These are phyloP conservation scores for Telmatochromis brachygnathus DNA, from an alignment of 2,113 vertebrate species.

Conservation along the genomic window DNA sequence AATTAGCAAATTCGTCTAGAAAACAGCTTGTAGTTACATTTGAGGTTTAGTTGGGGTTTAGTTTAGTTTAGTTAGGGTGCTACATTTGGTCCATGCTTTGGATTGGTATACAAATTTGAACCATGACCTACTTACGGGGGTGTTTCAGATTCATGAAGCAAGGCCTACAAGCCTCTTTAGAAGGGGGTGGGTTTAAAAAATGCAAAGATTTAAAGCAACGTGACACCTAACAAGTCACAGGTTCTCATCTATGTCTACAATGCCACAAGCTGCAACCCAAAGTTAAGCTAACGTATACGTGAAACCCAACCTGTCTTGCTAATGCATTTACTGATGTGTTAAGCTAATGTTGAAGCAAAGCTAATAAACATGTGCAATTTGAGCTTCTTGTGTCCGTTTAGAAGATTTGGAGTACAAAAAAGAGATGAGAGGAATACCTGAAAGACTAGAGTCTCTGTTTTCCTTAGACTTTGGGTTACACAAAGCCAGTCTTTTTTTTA, in stretches of 20 bases:
- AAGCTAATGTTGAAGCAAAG: neutral
- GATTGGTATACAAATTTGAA: neutral
- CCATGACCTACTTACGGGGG: neutral
- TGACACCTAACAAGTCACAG: conserved; percentile 34
- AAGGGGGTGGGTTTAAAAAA: conserved; percentile 2
- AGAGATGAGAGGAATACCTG: neutral
- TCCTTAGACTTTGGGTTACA: neutral
- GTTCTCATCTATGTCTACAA: conserved; percentile 17
- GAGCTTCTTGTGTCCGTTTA: neutral
- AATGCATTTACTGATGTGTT: neutral
- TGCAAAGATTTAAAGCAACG: conserved; percentile 33
- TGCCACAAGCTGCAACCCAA: neutral
- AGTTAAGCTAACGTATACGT: neutral
- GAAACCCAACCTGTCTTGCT: conserved; percentile 22
- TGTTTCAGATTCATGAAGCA: neutral
- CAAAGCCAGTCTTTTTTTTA: neutral
- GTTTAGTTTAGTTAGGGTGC: neutral
- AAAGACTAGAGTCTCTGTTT: neutral
- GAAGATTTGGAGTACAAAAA: neutral
- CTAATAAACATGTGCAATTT: neutral
- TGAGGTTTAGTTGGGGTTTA: neutral
- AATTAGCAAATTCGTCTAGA: neutral
- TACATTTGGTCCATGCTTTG: neutral
- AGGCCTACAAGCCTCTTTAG: conserved; percentile 8
- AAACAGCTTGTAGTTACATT: neutral